A percentile compares a stretch with the other conserved stretches of the same genome.
These are phyloP conservation scores for Altica lythri DNA, from an alignment of 2,888 invertebrate species.

Conservation along the genomic window DNA sequence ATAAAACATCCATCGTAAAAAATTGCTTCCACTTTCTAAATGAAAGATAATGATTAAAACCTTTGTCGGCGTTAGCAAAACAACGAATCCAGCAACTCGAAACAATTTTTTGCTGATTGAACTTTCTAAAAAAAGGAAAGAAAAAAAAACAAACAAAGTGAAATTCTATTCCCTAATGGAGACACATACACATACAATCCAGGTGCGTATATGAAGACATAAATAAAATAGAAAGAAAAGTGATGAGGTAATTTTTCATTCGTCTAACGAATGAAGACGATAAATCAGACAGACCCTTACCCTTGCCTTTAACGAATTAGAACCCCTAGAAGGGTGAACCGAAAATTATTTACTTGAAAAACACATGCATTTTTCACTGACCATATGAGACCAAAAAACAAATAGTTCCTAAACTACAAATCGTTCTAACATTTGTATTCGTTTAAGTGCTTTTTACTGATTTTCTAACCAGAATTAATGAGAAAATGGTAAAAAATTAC, in stretches of 20 bases:
- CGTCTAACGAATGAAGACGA: constrained; percentile 20
- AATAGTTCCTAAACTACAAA: not conserved
- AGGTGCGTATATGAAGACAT: constrained; percentile 23
- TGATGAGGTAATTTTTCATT: constrained; percentile 24
- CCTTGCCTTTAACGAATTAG: constrained; percentile 18
- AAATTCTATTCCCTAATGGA: constrained; percentile 17
- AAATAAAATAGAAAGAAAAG: constrained; percentile 27
- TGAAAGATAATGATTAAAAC: too few relatives aligned
- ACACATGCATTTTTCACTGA: constrained; percentile 21
- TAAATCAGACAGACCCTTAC: constrained; percentile 21
- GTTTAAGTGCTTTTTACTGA: too few relatives aligned
- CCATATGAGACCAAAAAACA: constrained; percentile 13
- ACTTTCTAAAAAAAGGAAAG: not conserved
- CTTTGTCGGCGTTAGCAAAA: too few relatives aligned
- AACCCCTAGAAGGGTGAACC: constrained; percentile 16
- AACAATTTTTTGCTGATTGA: too few relatives aligned
- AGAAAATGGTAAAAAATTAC: too few relatives aligned
- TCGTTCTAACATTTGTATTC: constrained; percentile 6
- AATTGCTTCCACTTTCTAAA: too few relatives aligned
- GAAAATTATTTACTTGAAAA: constrained; percentile 21
- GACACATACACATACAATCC: constrained; percentile 13
- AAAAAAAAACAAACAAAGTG: too few relatives aligned
- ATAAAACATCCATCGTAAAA: too few relatives aligned
- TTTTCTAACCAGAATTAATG: too few relatives aligned
- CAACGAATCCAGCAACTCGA: too few relatives aligned